Percentiles rank a stretch among this genome's conserved stretches.
phyloP scores from a whole-genome alignment of 2,888 invertebrate genomes.

The Hetaerina titia region DNA sequence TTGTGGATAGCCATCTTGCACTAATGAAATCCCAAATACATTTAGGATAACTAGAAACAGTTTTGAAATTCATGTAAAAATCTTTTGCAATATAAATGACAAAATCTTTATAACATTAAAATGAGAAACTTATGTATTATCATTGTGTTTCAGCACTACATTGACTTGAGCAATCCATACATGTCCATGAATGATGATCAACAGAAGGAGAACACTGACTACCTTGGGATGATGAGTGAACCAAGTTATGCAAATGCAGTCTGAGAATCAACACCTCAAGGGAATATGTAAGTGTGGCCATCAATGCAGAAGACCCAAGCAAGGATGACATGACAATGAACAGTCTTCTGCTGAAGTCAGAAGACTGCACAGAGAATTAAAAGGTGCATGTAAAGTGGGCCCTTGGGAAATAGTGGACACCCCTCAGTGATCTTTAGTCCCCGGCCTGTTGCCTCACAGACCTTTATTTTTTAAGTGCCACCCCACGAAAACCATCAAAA shows the following conservation, averaged over 20 bases:
- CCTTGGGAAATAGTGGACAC: slow-evolving; percentile 77
- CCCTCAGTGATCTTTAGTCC: slow-evolving; percentile 80
- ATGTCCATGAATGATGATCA: slow-evolving; percentile 82
- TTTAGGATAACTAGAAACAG: too few species aligned
- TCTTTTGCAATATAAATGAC: too few species aligned
- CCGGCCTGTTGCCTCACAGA: slow-evolving; percentile 76
- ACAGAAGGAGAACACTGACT: slow-evolving; percentile 82
- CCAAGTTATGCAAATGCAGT: slow-evolving; percentile 85
- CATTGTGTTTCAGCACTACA: slow-evolving; percentile 85
- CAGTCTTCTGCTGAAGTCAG: slow-evolving; percentile 74
- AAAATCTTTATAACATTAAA: too few species aligned
- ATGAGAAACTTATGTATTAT: background rate
- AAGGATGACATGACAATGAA: slow-evolving; percentile 76
- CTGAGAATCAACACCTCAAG: slow-evolving; percentile 72
- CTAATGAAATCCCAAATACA: too few species aligned
- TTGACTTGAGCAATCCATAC: slow-evolving; percentile 90
- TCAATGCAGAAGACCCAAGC: slow-evolving; percentile 79
- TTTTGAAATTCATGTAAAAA: too few species aligned
- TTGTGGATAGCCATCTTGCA: too few species aligned
- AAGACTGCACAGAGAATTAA: slow-evolving; percentile 77
- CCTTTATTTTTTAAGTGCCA: slow-evolving; percentile 75
- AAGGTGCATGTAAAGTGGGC: slow-evolving; percentile 79
- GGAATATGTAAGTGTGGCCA: slow-evolving; percentile 70
- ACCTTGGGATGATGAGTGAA: slow-evolving; percentile 87
- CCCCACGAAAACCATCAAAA: background rate